A percentile compares a stretch with the other conserved stretches of the same genome.
phyloP scores from a whole-genome alignment of 2,797 vertebrate species.

The Salmo trutta region DNA sequence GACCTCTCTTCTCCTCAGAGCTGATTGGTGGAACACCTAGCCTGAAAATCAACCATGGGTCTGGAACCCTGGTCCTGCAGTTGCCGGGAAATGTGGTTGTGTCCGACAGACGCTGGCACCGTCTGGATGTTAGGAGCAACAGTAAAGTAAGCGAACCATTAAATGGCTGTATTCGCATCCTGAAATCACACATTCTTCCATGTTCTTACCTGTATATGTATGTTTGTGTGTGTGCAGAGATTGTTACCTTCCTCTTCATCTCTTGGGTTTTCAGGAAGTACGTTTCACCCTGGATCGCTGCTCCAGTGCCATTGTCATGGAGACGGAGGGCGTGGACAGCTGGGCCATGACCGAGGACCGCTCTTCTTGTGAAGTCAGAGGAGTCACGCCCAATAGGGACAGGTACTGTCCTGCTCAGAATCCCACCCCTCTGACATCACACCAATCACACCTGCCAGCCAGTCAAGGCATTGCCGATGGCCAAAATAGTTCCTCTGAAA shows the following conservation, averaged over 20 bases:
- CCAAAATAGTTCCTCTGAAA: background rate
- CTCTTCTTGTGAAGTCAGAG: conserved; percentile 79
- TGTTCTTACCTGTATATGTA: background rate
- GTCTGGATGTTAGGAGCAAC: conserved; percentile 79
- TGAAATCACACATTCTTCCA: conserved; percentile 5
- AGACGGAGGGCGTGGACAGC: conserved; percentile 79
- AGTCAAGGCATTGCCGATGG: background rate
- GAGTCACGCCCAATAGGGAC: conserved; percentile 70
- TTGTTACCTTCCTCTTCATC: background rate
- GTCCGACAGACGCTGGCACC: conserved; percentile 84
- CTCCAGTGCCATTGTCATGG: conserved; percentile 75
- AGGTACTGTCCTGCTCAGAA: conserved; percentile 63
- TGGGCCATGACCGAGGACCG: conserved; percentile 82
- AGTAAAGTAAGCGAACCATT: conserved; percentile 70
- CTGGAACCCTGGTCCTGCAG: conserved; percentile 76
- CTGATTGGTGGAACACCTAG: conserved; percentile 75
- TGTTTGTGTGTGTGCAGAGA: background rate
- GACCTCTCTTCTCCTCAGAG: conserved; percentile 62
- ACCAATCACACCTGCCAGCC: background rate
- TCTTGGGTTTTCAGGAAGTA: conserved; percentile 70
- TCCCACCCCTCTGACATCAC: background rate
- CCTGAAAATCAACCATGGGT: conserved; percentile 82
- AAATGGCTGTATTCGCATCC: background rate
- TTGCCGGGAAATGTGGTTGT: conserved; percentile 74
- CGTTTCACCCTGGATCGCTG: conserved; percentile 82